Evolutionary conservation across 2,113 vertebrate species (phyloP).

Genomic region (Notothenia rossii): DNA sequence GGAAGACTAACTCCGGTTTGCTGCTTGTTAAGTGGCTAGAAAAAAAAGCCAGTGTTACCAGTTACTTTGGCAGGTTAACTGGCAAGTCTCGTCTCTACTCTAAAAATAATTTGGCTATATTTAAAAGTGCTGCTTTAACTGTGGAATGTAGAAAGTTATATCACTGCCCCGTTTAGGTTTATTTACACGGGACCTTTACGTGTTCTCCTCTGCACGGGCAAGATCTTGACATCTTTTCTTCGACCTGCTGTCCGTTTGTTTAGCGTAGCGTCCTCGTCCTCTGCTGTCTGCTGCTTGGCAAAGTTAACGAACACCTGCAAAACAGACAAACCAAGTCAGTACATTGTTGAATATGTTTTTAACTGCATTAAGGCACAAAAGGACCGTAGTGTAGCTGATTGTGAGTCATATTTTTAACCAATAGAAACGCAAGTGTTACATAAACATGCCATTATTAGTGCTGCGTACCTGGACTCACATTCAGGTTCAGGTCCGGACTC

Average conservation of each 20-base stretch:
- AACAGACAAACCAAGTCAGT: slow-evolving; percentile 1
- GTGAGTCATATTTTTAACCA: too few species aligned
- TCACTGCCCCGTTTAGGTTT: background rate
- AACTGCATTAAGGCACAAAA: background rate
- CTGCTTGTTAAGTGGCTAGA: slow-evolving; percentile 23
- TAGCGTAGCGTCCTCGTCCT: slow-evolving; percentile 85
- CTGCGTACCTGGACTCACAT: too few species aligned
- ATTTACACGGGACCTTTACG: slow-evolving; percentile 10
- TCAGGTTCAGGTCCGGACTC: too few species aligned
- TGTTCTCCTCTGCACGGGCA: slow-evolving; percentile 77
- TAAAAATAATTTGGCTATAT: slow-evolving; percentile 22
- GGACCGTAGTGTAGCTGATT: background rate
- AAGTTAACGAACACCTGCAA: slow-evolving; percentile 94
- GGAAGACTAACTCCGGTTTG: background rate
- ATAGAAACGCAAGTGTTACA: too few species aligned
- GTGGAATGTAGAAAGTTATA: background rate
- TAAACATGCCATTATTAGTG: too few species aligned
- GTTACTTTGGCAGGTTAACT: slow-evolving; percentile 31
- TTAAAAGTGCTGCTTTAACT: background rate
- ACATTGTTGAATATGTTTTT: background rate
- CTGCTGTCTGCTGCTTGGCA: slow-evolving; percentile 92
- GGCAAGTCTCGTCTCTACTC: background rate
- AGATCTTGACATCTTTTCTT: slow-evolving; percentile 87
- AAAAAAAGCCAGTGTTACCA: background rate
- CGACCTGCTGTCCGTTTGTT: slow-evolving; percentile 85